Conservation (phyloP, 2,113 vertebrate species). For the Pagrus major region DNA sequence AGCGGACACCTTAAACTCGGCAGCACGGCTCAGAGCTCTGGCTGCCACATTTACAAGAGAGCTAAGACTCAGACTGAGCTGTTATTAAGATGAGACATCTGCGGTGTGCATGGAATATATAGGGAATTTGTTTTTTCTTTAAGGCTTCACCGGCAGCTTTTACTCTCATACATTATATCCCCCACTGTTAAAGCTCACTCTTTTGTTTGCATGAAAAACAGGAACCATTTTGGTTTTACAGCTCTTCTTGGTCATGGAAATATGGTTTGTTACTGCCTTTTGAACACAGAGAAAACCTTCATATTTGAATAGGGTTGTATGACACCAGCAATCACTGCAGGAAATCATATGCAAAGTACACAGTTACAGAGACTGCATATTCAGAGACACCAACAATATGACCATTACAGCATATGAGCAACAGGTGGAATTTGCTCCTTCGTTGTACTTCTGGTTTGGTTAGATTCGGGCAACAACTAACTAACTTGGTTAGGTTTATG, state of each 20-base stretch:
- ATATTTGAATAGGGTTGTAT: not conserved
- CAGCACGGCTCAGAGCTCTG: slow-evolving; percentile 7
- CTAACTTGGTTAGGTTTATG: too few species aligned
- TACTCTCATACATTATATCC: not conserved
- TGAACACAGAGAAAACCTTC: not conserved
- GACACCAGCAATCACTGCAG: not conserved
- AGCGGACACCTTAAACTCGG: slow-evolving; percentile 1
- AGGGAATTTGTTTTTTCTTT: not conserved
- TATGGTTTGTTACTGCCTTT: not conserved
- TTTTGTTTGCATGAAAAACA: not conserved
- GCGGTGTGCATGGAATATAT: not conserved
- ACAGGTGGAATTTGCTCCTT: too few species aligned
- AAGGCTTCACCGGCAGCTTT: not conserved
- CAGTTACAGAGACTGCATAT: not conserved
- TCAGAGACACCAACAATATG: too few species aligned
- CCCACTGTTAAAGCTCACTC: not conserved
- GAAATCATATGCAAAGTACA: too few species aligned
- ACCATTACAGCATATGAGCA: too few species aligned
- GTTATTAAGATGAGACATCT: slow-evolving; percentile 32
- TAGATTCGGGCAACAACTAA: too few species aligned
- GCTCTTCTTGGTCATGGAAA: not conserved
- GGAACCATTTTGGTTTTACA: not conserved
- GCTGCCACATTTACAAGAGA: slow-evolving; percentile 13
- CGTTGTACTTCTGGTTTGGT: too few species aligned
- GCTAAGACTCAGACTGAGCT: slow-evolving; percentile 1